Evolutionary conservation across 2,113 vertebrate genomes (phyloP), one percentile per base, ranked within the genome.

Genomic region (Hypomesus transpacificus): DNA sequence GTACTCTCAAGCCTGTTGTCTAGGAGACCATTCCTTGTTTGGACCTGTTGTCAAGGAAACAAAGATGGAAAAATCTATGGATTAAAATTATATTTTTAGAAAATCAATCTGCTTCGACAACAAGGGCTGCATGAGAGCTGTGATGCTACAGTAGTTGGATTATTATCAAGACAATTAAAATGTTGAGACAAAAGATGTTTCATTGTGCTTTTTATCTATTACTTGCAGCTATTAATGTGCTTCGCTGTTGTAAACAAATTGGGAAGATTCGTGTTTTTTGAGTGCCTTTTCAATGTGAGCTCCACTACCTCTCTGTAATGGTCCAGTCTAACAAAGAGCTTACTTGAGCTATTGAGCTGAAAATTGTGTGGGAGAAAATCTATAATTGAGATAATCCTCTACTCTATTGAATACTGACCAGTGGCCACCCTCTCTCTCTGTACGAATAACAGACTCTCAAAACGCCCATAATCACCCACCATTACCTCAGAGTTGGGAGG

Each of bases 11-110:
- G 82, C 83, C 81, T 85, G 91, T 91, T 92, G 90, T 90, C 90
- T 78, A 71, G 91, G 91, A 88, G 87, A 92, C 92, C 82, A 79
- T 81, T 88, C 83, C 86, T 91, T 93, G 91, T 92, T 93, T 92
- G 83, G 87, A 88, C 79, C 66, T 84, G 91, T 92, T 86, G 90
- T 89, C 90, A 92, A 86, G 90, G 92, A 87, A 90, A 92, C 90
- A 89, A 90, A 90, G 81, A 87, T 78, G 75, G 67, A 16, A 76
- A 76, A 65, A 82, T 73, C 81, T 85, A 84, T 78, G 89, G 39
- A 68, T 62, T 85, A 82, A 86, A 89, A 85, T 86, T 39, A 78
- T 85, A 83, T 83, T 84, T 88, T 90, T 86, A 70, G 80, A 87
- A 89, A 90, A 85, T 87, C 89, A 87, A 89, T 90, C 87, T 89